Evolutionary conservation across 2,888 invertebrate species (phyloP), one percentile per base, ranked within the genome.

Genomic region (Empis stercorea): DNA sequence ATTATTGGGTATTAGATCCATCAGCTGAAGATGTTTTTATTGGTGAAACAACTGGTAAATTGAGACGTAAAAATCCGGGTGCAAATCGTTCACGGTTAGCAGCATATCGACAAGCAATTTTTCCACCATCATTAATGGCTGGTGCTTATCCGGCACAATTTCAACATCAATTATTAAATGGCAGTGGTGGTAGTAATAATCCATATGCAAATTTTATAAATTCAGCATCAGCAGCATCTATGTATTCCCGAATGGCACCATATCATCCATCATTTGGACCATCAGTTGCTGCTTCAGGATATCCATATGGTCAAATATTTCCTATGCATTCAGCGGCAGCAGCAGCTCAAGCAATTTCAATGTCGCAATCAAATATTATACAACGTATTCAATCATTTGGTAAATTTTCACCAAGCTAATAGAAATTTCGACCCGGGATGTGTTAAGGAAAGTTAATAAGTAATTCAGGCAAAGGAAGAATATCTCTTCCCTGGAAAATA

Each of bases 1-100:
- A 97, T 73, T 99, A 99, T 73, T 99, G 97, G 97, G 96, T 96
- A 87, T 68, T 99, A 65, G 97, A 97, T 65, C 89, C 94, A 20
- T 88, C 88, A n/a, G 87, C 91, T 46, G 96, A 97, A 61, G 97
- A 99, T 61, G 96, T 99, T 13, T 96, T 95, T 66, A 99, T 99
- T 61, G 96, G 97, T 0, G 93, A 94, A 2, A 92, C 94, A 0
- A 97, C 96, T 0, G 97, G 97, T 3, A 99, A 99, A 71, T 72
- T 99, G 48, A 76, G 96, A 6, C 71, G 97, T 48, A 75, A 94
- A 51, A 89, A 92, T 23, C 93, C 94, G 1, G 88, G 91, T 0
- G 91, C 91, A 0, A 88, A 91, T 9, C 74, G 94, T 49, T 87
- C 87, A 11, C 75, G 94, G 7, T 69, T 95, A 27, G 92, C 93